Conservation (phyloP, 2,113 vertebrate species). For the Passer domesticus region DNA sequence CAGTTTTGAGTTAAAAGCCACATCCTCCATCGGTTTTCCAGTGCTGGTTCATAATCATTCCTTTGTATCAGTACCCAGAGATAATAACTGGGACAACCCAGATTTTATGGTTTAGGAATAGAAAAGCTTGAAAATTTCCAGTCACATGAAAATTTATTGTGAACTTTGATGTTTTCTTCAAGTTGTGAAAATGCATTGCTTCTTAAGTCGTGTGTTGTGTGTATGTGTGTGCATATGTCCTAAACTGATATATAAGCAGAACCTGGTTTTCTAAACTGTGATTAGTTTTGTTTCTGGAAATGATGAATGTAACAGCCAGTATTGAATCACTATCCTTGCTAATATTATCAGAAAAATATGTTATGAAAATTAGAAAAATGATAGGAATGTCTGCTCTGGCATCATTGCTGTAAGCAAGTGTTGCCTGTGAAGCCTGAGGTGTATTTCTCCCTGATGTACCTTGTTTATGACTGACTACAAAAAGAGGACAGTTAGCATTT, state of each 20-base stretch:
- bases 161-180: neutral
- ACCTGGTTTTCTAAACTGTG: neutral
- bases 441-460: neutral
- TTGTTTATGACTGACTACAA: neutral
- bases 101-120: neutral
- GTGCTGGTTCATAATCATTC: accelerated
- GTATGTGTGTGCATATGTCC: neutral
- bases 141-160: neutral
- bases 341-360: neutral
- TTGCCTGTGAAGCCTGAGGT: neutral
- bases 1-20: neutral
- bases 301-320: neutral
- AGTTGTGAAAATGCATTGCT: accelerated
- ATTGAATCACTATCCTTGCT: neutral
- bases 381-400: neutral
- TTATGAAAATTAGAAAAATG: neutral
- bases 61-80: neutral
- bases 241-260: neutral
- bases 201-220: neutral
- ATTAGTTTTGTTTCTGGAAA: neutral
- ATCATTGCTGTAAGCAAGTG: accelerated
- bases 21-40: neutral
- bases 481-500: neutral
- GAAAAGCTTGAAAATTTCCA: neutral
- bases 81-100: neutral